These are phyloP conservation scores for Conomelus anceps DNA, from an alignment of 2,888 invertebrate species.

Conservation along the genomic window DNA sequence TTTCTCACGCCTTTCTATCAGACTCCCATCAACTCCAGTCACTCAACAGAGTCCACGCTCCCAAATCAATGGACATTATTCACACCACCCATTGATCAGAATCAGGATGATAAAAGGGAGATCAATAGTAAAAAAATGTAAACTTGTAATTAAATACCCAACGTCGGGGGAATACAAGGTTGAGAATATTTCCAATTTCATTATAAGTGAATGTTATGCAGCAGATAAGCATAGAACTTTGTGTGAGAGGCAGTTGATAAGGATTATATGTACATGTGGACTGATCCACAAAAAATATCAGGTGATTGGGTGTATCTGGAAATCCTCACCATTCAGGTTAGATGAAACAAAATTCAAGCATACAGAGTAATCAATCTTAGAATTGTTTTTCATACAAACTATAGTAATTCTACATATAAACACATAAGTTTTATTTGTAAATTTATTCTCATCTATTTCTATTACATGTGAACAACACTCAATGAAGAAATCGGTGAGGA, in stretches of 20 bases:
- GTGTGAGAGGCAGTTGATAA: not conserved
- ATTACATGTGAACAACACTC: not conserved
- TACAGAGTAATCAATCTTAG: not conserved
- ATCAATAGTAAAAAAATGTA: not conserved
- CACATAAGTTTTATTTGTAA: not conserved
- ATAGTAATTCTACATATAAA: not conserved
- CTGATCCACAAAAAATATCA: not conserved
- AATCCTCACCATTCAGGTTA: not conserved
- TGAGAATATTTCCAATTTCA: not conserved
- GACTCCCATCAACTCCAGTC: no score
- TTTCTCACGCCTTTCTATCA: no score
- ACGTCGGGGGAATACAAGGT: not conserved
- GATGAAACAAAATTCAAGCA: not conserved
- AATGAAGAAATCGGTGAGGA: not conserved
- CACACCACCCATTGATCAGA: not conserved
- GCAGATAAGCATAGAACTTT: not conserved
- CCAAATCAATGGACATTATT: no score
- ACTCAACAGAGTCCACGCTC: no score
- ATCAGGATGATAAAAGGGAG: not conserved
- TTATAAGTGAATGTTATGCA: not conserved
- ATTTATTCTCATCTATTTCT: not conserved
- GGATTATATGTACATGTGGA: not conserved
- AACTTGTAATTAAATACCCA: not conserved
- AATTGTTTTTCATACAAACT: not conserved
- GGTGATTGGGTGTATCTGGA: not conserved